Conservation (phyloP, 2,113 vertebrate species). For the Prunella himalayana region DNA sequence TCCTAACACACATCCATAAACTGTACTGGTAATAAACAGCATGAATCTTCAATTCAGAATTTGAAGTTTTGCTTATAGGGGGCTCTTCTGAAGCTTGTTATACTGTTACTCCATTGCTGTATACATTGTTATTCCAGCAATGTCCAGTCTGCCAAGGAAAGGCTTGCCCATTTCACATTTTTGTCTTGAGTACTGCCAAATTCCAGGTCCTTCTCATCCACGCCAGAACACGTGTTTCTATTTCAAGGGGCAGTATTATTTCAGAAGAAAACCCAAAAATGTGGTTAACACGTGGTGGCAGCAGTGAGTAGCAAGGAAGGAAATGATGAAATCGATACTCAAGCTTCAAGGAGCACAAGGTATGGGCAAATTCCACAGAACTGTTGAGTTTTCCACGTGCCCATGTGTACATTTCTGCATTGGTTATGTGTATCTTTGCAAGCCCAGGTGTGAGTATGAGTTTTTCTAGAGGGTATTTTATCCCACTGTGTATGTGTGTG, state of each 20-base stretch:
- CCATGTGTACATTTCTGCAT: background rate
- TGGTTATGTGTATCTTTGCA: background rate
- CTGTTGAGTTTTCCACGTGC: background rate
- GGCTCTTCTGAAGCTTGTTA: background rate
- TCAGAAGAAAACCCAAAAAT: background rate
- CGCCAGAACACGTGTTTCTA: accelerated
- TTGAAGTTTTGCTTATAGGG: background rate
- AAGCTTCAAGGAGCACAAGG: background rate
- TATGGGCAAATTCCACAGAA: background rate
- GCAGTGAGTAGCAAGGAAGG: conserved; percentile 25
- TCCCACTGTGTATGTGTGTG: background rate
- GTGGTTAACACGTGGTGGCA: conserved; percentile 49
- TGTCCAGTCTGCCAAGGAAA: background rate
- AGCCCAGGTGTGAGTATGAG: background rate
- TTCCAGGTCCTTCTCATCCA: background rate
- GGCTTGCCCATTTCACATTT: background rate
- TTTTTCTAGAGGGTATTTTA: background rate
- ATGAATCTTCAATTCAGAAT: background rate
- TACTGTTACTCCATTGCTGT: background rate
- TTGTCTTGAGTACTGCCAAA: background rate
- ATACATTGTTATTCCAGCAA: background rate
- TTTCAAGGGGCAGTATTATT: background rate
- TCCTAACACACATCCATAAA: background rate
- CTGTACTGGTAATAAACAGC: background rate
- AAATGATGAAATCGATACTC: background rate